Conservation (phyloP, 2,888 invertebrate species). For the Aleiodes testaceus region DNA sequence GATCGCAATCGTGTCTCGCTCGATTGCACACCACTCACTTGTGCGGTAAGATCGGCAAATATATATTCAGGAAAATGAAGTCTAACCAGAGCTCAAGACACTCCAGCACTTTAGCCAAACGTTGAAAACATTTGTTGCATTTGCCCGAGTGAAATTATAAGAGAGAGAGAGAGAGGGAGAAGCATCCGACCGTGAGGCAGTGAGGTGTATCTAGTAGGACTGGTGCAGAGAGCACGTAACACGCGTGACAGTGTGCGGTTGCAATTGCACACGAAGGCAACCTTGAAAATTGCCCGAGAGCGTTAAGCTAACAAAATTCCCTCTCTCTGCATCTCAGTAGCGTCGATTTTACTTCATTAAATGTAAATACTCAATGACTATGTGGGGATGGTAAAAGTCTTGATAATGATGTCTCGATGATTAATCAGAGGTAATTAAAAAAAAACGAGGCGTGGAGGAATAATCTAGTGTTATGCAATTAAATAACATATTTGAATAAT, state of each 20-base stretch:
- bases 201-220: slow-evolving; percentile 23
- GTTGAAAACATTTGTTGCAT: slow-evolving; percentile 13
- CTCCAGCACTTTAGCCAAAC: not conserved
- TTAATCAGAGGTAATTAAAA: too few relatives aligned
- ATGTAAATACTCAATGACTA: too few relatives aligned
- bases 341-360: too few relatives aligned
- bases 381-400: too few relatives aligned
- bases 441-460: too few relatives aligned
- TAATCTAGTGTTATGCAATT: too few relatives aligned
- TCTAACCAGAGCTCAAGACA: not conserved
- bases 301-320: slow-evolving; percentile 16
- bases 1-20: slow-evolving; percentile 42
- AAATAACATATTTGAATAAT: too few relatives aligned
- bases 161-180: slow-evolving; percentile 15
- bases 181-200: slow-evolving; percentile 13
- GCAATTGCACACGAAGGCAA: slow-evolving; percentile 56
- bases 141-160: not conserved
- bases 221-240: slow-evolving; percentile 35
- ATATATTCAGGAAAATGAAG: slow-evolving; percentile 22
- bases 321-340: not conserved
- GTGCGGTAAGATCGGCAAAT: slow-evolving; percentile 19
- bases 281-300: slow-evolving; percentile 61
- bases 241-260: slow-evolving; percentile 48
- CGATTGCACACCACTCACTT: slow-evolving; percentile 44
- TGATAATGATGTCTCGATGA: too few relatives aligned